These are phyloP conservation scores for Meda fulgida DNA, from an alignment of 2,797 vertebrate species.

Conservation along the genomic window DNA sequence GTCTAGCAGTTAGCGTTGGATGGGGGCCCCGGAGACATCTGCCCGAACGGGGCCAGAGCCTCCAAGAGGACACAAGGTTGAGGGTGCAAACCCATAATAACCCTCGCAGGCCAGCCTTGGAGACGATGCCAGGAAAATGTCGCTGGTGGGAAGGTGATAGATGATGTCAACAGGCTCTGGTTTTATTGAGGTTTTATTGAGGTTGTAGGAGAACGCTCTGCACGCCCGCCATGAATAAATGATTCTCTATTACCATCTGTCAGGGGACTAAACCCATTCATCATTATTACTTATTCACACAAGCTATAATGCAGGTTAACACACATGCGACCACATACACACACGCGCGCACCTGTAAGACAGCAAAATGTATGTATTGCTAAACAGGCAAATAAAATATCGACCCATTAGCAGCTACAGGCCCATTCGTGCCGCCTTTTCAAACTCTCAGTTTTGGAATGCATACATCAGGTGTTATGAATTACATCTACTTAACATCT, in stretches of 20 bases:
- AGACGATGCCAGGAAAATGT: slow-evolving; percentile 50
- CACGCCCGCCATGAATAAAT: slow-evolving; percentile 60
- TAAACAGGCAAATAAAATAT: slow-evolving; percentile 63
- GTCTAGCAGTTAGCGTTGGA: slow-evolving; percentile 37
- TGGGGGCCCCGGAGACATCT: slow-evolving; percentile 26
- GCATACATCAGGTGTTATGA: slow-evolving; percentile 53
- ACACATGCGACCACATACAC: slow-evolving; percentile 24
- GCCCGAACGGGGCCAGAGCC: slow-evolving; percentile 39
- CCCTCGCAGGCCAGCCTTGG: slow-evolving; percentile 49
- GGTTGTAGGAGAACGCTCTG: slow-evolving; percentile 56
- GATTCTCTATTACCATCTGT: slow-evolving; percentile 63
- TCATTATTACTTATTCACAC: slow-evolving; percentile 64
- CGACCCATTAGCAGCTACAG: slow-evolving; percentile 39
- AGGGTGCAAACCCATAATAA: slow-evolving; percentile 55
- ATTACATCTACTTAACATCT: slow-evolving; percentile 57
- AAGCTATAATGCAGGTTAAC: slow-evolving; percentile 55
- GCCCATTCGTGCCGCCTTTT: slow-evolving; percentile 38
- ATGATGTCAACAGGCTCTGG: slow-evolving; percentile 49
- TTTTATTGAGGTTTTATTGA: slow-evolving; percentile 62
- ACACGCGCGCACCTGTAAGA: slow-evolving; percentile 17
- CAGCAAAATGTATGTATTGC: slow-evolving; percentile 51
- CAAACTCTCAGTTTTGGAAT: slow-evolving; percentile 50
- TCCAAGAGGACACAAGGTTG: slow-evolving; percentile 45
- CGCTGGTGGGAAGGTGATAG: slow-evolving; percentile 53
- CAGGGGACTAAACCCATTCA: slow-evolving; percentile 54